Conservation (phyloP, 2,888 invertebrate species). For the Rhorus exstirpatorius region DNA sequence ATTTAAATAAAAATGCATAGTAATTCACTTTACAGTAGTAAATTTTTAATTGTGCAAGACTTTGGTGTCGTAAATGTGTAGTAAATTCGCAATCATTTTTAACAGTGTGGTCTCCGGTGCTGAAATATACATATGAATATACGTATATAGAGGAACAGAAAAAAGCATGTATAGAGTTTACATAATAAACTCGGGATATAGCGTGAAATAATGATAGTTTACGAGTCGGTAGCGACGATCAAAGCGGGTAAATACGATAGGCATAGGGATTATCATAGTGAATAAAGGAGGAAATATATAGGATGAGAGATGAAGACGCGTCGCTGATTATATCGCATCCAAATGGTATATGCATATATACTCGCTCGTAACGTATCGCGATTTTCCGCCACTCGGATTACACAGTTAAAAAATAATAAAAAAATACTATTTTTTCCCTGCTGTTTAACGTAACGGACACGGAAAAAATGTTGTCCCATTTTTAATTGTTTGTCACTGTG, state of each 20-base stretch:
- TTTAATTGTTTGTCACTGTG: not conserved
- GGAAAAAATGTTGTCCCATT: not conserved
- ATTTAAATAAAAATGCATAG: no score
- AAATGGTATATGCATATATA: constrained; percentile 25
- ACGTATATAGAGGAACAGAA: constrained; percentile 10
- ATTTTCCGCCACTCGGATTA: constrained; percentile 18
- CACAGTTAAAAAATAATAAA: constrained; percentile 14
- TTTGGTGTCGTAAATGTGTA: no score
- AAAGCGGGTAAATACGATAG: constrained; percentile 33
- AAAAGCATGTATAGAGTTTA: constrained; percentile 17
- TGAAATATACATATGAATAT: not conserved
- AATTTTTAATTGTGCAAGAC: no score
- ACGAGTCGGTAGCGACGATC: constrained; percentile 50
- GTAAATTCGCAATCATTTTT: no score
- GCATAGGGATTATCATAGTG: constrained; percentile 48
- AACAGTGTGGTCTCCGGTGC: constrained; percentile 15
- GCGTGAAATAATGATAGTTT: constrained; percentile 53
- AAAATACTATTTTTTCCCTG: not conserved
- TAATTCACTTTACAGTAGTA: no score
- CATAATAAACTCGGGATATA: constrained; percentile 52
- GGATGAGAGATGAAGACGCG: not conserved
- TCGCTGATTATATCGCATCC: constrained; percentile 20
- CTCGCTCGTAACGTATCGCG: constrained; percentile 10
- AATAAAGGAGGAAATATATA: constrained; percentile 38
- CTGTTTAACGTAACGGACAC: not conserved